Base-by-base conservation (phyloP, 92 coral and sea anemone species). In the Micromussa lordhowensis region DNA sequence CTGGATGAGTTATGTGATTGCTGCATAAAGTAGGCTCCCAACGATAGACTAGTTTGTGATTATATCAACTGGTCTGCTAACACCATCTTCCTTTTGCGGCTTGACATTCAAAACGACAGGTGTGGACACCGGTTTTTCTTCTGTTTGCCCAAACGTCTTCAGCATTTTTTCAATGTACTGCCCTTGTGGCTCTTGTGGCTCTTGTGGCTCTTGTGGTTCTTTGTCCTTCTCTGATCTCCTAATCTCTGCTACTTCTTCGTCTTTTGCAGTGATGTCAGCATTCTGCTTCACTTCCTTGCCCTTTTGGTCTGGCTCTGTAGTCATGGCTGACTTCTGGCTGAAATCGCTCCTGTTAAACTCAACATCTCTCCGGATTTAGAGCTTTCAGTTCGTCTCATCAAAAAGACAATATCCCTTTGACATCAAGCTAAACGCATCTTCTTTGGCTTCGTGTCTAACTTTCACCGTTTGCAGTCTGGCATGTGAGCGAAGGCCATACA, bases 301-400 rank as follows among this genome's bases (percentile, higher is more conserved):
- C 34, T 35, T 34, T 61, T 35, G 74, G 75, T 35, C 85, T 81
- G 75, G 59, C 75, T n/a, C 59, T 31, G 58, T 63, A 17, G 75
- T 81, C 75, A 80, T 30, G 71, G 74, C 30, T 58, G 17, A 22
- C 73, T 78, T 81, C 36, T 79, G 84, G 26, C 91, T 85, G 17
- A 91, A 81, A 38, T 82, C 78, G 22, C 61, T 30, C 54, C 76
- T 91, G 69, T 87, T 82, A 77, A 91, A 91, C 40, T 77, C 80
- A 4, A 88, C 92, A 88, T 88, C 92, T 83, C 94, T 55, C 32
- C 94, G 83, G 38, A 84, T 61, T 79, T 75, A 88, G 82, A 91
- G 80, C 81, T 66, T 92, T 35, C 78, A 87, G 44, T 69, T 79
- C 68, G 75, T 69, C 83, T 84, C 87, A 81, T 91, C 92, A 69